Conservation (phyloP, 2,888 invertebrate genomes). For the Elegia similella region DNA sequence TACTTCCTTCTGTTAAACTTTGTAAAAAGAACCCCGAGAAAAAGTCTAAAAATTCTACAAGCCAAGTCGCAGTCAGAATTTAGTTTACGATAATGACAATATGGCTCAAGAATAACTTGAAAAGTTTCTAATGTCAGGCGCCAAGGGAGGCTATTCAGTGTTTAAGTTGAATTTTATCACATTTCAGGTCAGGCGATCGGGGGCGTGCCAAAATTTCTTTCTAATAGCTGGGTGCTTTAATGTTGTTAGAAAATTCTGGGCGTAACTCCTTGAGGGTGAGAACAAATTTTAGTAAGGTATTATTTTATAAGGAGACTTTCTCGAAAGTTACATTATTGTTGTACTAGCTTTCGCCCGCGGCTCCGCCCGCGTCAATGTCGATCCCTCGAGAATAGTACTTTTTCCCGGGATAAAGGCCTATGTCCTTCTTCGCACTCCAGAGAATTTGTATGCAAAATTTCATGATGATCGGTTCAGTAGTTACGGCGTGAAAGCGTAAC, state of each 20-base stretch:
- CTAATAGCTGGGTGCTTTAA: slow-evolving; percentile 4
- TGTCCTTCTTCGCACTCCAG: too few relatives aligned
- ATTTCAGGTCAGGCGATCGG: slow-evolving; percentile 10
- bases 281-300: too few relatives aligned
- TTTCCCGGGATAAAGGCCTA: too few relatives aligned
- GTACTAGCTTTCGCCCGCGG: too few relatives aligned
- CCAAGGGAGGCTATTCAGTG: slow-evolving; percentile 11
- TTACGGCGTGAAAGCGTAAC: too few relatives aligned
- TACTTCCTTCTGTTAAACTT: too few relatives aligned
- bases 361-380: too few relatives aligned
- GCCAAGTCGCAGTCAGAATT: slow-evolving; percentile 3
- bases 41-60: not conserved
- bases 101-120: slow-evolving; percentile 13
- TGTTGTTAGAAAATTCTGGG: not conserved
- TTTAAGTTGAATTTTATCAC: slow-evolving; percentile 16
- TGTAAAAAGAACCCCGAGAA: not conserved
- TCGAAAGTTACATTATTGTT: too few relatives aligned
- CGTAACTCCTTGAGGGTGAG: not conserved
- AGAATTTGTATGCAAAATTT: too few relatives aligned
- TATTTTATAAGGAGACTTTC: too few relatives aligned
- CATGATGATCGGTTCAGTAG: too few relatives aligned
- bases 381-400: too few relatives aligned
- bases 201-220: slow-evolving; percentile 10
- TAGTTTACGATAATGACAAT: slow-evolving; percentile 17
- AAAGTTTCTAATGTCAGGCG: slow-evolving; percentile 11